Evolutionary conservation across 2,113 vertebrate species (phyloP).

Genomic region (Hemibagrus wyckioides): DNA sequence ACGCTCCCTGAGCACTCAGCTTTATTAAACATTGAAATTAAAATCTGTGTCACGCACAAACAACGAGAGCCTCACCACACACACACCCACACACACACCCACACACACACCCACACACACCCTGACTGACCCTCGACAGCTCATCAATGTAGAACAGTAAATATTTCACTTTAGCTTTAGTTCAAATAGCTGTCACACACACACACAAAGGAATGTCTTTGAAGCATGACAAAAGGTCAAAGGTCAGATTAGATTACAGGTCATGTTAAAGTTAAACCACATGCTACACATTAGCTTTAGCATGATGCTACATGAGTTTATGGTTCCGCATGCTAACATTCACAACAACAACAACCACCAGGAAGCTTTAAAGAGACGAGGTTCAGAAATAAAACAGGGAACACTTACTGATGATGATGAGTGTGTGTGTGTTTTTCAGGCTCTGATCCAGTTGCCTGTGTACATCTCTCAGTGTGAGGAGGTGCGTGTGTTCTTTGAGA

Average conservation of each 20-base stretch:
- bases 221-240: background rate
- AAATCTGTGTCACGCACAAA: slow-evolving; percentile 13
- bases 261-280: background rate
- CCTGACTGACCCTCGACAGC: background rate
- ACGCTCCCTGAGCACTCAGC: slow-evolving; percentile 70
- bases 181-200: background rate
- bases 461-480: slow-evolving; percentile 98
- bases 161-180: background rate
- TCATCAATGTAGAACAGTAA: background rate
- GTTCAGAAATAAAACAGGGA: background rate
- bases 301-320: background rate
- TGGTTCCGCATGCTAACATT: background rate
- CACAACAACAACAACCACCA: background rate
- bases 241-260: background rate
- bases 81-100: background rate
- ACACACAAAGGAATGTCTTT: background rate
- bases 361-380: background rate
- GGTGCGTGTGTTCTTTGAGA: slow-evolving; percentile 96
- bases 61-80: background rate
- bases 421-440: slow-evolving; percentile 71
- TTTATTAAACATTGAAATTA: slow-evolving; percentile 68
- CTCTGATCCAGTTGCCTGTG: slow-evolving; percentile 93
- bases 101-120: background rate
- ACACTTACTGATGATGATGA: background rate
- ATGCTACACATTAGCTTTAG: background rate